Evolutionary conservation across 2,113 vertebrate genomes (phyloP).

Genomic region (chimpanzee (Pan troglodytes)): NHGRI_mPanTro3-v2.1_pri NC_072413.2:97074001-97074500

Average conservation of each 20-base stretch:
- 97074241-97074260: not conserved
- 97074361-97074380: accelerated
- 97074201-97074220: accelerated
- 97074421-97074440: accelerated
- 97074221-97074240: accelerated
- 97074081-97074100: not conserved
- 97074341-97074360: accelerated
- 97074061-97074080: not conserved
- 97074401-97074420: accelerated
- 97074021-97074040: accelerated
- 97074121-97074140: accelerated
- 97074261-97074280: not conserved
- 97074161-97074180: not conserved
- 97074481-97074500: not conserved
- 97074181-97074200: not conserved
- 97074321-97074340: no score
- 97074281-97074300: accelerated
- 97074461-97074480: not conserved
- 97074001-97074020: not conserved
- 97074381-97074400: not conserved
- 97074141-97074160: not conserved
- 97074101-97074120: not conserved
- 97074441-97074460: not conserved
- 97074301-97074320: not conserved
- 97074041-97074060: not conserved